A percentile compares a stretch with the other conserved stretches of the same genome.
Conservation (phyloP, 2,113 vertebrate genomes). For the Panthera tigris region DNA sequence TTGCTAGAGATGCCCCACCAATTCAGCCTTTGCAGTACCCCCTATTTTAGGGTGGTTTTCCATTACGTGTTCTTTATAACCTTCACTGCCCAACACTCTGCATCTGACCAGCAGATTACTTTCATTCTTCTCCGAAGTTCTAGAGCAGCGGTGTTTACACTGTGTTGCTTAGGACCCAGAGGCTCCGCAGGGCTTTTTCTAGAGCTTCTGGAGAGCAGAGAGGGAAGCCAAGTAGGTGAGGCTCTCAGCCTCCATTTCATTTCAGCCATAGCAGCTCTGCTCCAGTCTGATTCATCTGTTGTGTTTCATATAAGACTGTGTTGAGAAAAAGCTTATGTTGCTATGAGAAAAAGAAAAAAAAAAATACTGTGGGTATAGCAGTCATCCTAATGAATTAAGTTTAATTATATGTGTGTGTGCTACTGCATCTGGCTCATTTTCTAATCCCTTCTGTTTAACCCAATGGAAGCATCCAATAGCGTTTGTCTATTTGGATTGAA, state of each 20-base stretch:
- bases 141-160: background rate
- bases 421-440: background rate
- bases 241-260: background rate
- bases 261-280: background rate
- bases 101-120: background rate
- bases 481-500: background rate
- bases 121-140: background rate
- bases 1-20: background rate
- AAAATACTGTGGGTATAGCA: background rate
- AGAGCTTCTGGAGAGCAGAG: background rate
- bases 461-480: conserved; percentile 3
- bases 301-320: background rate
- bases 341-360: background rate
- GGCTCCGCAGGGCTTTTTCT: background rate
- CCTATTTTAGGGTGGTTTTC: background rate
- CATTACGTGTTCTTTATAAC: background rate
- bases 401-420: background rate
- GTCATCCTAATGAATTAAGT: background rate
- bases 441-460: background rate
- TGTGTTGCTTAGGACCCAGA: background rate
- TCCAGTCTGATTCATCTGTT: background rate
- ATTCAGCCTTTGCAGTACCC: background rate
- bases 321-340: background rate
- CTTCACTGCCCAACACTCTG: background rate
- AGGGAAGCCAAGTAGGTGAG: background rate